Evolutionary conservation across 2,113 vertebrate species (phyloP).

Genomic region (Corvus moneduloides): DNA sequence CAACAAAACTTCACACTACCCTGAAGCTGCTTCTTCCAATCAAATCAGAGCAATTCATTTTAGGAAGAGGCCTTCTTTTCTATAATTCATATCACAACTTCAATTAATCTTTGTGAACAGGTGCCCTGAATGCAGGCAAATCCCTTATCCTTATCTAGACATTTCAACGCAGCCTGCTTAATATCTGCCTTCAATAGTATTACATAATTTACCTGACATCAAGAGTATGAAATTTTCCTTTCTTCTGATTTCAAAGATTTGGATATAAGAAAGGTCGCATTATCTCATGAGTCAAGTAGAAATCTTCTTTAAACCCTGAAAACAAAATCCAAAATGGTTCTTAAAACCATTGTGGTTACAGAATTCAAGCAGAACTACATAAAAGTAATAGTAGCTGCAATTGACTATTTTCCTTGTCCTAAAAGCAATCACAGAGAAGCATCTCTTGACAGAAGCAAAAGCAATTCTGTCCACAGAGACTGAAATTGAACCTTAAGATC

Average conservation of each 20-base stretch:
- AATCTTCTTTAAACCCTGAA: conserved; percentile 70
- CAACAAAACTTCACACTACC: neutral
- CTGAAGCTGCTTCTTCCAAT: neutral
- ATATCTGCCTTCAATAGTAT: conserved; percentile 17
- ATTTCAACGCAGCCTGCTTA: neutral
- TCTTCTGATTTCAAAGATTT: conserved; percentile 68
- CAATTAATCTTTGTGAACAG: neutral
- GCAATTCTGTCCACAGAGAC: neutral
- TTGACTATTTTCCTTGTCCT: neutral
- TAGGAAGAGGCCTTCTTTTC: neutral
- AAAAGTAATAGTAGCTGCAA: conserved; percentile 2
- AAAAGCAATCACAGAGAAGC: neutral
- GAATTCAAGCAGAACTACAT: conserved; percentile 52
- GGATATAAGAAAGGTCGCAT: conserved; percentile 66
- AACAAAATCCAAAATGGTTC: conserved; percentile 70
- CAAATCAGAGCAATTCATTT: neutral
- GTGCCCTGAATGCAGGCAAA: neutral
- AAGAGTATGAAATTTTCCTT: conserved; percentile 69
- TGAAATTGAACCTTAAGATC: neutral
- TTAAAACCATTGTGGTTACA: conserved; percentile 68
- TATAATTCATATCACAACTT: neutral
- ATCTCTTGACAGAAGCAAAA: neutral
- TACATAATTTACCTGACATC: conserved; percentile 64
- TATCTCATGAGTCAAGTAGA: conserved; percentile 68
- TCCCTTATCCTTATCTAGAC: neutral